These are phyloP conservation scores for Podarcis muralis DNA, from an alignment of 2,113 vertebrate genomes.

Conservation along the genomic window DNA sequence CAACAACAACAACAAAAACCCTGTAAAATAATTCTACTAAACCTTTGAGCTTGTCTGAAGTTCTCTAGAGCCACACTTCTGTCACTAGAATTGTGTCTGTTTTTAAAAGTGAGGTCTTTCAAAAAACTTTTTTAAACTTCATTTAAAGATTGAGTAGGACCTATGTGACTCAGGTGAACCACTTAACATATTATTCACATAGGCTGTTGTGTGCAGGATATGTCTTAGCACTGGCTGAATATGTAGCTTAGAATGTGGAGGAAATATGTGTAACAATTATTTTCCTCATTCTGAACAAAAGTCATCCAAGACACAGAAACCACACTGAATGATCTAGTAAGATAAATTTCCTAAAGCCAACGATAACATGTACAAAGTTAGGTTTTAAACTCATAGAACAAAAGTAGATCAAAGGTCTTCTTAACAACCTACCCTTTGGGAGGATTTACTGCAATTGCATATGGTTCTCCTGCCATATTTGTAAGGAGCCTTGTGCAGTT, in stretches of 20 bases:
- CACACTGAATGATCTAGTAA: not conserved
- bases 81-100: not conserved
- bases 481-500: slow-evolving; percentile 96
- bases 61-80: not conserved
- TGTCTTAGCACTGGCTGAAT: not conserved
- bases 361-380: not conserved
- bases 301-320: not conserved
- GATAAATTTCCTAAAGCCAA: not conserved
- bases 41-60: not conserved
- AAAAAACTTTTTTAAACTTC: not conserved
- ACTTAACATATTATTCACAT: not conserved
- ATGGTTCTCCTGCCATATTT: slow-evolving; percentile 94
- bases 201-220: not conserved
- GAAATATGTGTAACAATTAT: not conserved
- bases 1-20: not conserved
- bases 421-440: slow-evolving; percentile 84
- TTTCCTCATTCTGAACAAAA: not conserved
- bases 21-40: not conserved
- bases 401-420: not conserved
- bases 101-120: not conserved
- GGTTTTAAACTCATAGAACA: not conserved
- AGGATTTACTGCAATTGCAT: slow-evolving; percentile 94
- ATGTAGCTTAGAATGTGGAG: no score
- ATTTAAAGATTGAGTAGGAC: not conserved
- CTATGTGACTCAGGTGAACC: not conserved